Base-by-base conservation (phyloP, 2,113 vertebrate species). In the Macrotus californicus region DNA sequence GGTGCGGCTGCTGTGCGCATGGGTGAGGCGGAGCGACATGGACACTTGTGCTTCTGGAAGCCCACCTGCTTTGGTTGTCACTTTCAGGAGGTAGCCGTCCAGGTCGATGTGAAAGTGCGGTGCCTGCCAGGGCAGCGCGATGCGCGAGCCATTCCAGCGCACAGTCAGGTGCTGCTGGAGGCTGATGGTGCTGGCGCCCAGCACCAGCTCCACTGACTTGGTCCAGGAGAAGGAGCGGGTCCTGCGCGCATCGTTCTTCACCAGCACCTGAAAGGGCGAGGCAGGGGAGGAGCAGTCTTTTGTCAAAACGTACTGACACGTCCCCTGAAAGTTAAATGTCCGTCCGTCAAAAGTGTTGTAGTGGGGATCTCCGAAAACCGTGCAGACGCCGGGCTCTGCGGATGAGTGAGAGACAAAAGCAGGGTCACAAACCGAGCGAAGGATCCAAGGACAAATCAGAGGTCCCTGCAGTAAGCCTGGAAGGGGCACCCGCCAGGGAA, bases 311-410 rank as follows among this genome's bases (percentile, higher is more conserved):
- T 99, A 99, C 98, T 99, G 99, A 98, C 99, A 99, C 1, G 99
- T 99, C 95, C 99, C 99, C 98, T 99, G 99, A 98, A 99, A 99
- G 99, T 99, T 99, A 98, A 99, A 99, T 94, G 99, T 99, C 98
- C 99, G 98, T 92, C 99, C 99, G 52, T 99, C 99, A 96, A 99
- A 99, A 88, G 99, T 99, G 99, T 99, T 99, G 99, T 99, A 99
- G 98, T 99, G 99, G 72, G 99, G 99, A 96, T 99, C 99, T 89
- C 99, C 99, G 97, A 99, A 99, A 6, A 99, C 99, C 26, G 99
- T 99, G 97, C 99, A 99, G 43, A 99, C 99, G 19, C 99, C 99
- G 9, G 99, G 99, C 97, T 99, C 99, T 99, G 98, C 92, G 97
- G 96, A 94, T 97, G 94, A 97, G 97, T 97, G 95, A 98, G 97